Base-by-base conservation (phyloP, 2,888 invertebrate species). In the Bombyx huttoni region DNA sequence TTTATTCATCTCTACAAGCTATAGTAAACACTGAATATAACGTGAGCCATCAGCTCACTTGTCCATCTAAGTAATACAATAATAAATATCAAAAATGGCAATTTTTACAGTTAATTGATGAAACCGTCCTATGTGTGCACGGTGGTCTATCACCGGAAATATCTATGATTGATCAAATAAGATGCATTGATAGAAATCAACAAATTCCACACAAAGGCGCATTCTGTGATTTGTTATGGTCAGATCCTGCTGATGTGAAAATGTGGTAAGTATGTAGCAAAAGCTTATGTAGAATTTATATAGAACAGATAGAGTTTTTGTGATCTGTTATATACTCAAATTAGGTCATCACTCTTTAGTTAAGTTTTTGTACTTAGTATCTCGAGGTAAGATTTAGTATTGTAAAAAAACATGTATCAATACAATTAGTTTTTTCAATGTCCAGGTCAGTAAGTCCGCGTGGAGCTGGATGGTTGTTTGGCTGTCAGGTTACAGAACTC, bases 161-260 rank as follows among this genome's bases (percentile, higher is more conserved):
- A 70, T 96, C 94, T 73, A 97, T 98, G 55, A 90, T 99, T 63
- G 99, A 99, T 89, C 97, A 99, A 90, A 98, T 99, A 73, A 91
- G 98, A 65, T 94, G 94, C 63, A 96, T 99, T 73, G 96, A 98
- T 72, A 92, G 99, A 68, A 97, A 98, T 82, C 96, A 97, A 81
- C 98, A 99, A 90, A 98, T 99, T 73, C 99, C 99, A 48, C 98
- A 98, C 75, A 98, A 98, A 91, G 99, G 99, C 57, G 96, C 98
- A 50, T 97, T 98, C 80, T 98, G 99, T 91, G 99, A 99, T 91
- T 91, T 99, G 62, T 94, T 99, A 51, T 99, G 99, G 99, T 99
- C 99, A 6, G 99, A 99, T 87, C 99, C 99, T 40, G 98, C 99
- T 72, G 98, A 99, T 72, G 94, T 98, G 53, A 95, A 97, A 57